Evolutionary conservation across 2,888 invertebrate species (phyloP).

Genomic region (Hirudinaria manillensis): DNA sequence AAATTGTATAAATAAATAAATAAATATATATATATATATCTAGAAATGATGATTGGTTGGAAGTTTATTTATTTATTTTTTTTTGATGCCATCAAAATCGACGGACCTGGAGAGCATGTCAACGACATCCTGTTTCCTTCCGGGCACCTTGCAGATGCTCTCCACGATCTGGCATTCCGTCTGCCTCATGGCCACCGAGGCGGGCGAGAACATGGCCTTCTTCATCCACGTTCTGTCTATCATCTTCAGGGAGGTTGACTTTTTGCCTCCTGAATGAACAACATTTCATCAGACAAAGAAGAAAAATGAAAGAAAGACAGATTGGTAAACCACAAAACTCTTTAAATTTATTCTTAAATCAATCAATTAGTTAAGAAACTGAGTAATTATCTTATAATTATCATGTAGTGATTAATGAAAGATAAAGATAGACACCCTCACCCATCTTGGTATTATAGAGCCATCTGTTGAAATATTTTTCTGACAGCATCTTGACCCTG

Average conservation of each 20-base stretch:
- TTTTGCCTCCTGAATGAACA: slow-evolving; percentile 20
- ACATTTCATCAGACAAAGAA: not conserved
- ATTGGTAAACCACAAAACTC: not conserved
- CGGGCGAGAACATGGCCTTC: slow-evolving; percentile 83
- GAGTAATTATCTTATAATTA: too few species aligned
- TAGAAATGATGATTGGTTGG: not conserved
- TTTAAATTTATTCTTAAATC: not conserved
- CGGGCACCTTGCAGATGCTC: slow-evolving; percentile 63
- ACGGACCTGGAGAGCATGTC: slow-evolving; percentile 76
- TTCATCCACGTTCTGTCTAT: slow-evolving; percentile 77
- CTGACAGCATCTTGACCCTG: slow-evolving; percentile 60
- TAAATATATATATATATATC: slow-evolving; percentile 8
- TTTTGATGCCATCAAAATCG: not conserved
- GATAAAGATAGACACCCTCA: too few species aligned
- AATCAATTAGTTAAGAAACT: not conserved
- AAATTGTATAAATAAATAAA: not conserved
- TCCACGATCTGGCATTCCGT: slow-evolving; percentile 82
- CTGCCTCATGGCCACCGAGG: slow-evolving; percentile 79
- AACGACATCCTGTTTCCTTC: slow-evolving; percentile 68
- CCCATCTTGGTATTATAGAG: slow-evolving; percentile 53
- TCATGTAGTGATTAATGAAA: too few species aligned
- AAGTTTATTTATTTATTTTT: too few species aligned
- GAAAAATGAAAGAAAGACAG: too few species aligned
- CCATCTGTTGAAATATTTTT: slow-evolving; percentile 73
- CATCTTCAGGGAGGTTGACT: slow-evolving; percentile 56